phyloP scores from a whole-genome alignment of 2,888 invertebrate genomes.

The Auanema freiburgensis region DNA sequence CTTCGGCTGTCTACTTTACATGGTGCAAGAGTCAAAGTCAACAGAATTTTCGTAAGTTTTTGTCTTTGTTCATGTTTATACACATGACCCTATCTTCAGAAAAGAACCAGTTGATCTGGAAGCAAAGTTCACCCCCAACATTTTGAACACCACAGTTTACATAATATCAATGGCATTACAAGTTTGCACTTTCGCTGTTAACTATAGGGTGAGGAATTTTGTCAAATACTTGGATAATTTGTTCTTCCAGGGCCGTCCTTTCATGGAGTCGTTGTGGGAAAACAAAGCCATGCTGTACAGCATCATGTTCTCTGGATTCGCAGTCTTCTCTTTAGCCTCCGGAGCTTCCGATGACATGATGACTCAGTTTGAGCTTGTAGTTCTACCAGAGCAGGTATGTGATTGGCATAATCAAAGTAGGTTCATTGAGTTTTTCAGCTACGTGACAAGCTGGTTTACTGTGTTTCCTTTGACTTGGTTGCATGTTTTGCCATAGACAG shows the following conservation, averaged over 20 bases:
- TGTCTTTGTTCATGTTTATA: neutral
- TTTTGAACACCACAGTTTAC: constrained; percentile 96
- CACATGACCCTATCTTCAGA: constrained; percentile 27
- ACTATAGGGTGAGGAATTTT: constrained; percentile 84
- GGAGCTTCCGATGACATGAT: constrained; percentile 79
- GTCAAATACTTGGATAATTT: no score
- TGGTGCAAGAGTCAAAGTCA: constrained; percentile 72
- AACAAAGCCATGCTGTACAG: constrained; percentile 91
- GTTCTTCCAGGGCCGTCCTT: constrained; percentile 87
- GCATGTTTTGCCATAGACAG: constrained; percentile 82
- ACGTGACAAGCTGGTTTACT: constrained; percentile 80
- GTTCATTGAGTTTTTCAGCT: constrained; percentile 79
- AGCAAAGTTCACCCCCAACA: constrained; percentile 80
- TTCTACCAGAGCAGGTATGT: constrained; percentile 82
- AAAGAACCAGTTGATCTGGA: constrained; percentile 58
- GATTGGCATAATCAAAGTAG: constrained; percentile 7
- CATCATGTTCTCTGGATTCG: constrained; percentile 79
- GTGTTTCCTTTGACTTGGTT: constrained; percentile 82
- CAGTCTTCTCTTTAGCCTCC: constrained; percentile 79
- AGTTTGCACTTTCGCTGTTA: constrained; percentile 96
- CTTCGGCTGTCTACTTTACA: constrained; percentile 84
- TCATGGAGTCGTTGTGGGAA: constrained; percentile 92
- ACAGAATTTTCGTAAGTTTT: constrained; percentile 42
- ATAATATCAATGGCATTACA: constrained; percentile 96
- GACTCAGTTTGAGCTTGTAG: constrained; percentile 89